A percentile compares a stretch with the other conserved stretches of the same genome.
Evolutionary conservation across 2,888 invertebrate genomes (phyloP).

Genomic region (Drosophila kambysellisi): DNA sequence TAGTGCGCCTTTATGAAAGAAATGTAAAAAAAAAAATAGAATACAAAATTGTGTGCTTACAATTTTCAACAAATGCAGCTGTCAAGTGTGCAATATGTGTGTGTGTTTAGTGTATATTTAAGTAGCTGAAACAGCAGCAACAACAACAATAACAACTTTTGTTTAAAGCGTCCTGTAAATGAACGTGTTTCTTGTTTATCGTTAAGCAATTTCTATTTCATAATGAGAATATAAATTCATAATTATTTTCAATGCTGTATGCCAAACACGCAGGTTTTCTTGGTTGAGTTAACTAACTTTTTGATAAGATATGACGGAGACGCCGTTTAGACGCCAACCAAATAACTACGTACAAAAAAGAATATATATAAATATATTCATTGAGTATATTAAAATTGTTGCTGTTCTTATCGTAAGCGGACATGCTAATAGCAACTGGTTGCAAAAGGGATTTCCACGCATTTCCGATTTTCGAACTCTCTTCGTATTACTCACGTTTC

Average conservation of each 20-base stretch:
- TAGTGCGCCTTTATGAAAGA: constrained; percentile 70
- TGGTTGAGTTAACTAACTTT: constrained; percentile 65
- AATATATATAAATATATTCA: background rate
- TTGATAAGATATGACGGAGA: constrained; percentile 65
- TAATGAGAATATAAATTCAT: constrained; percentile 20
- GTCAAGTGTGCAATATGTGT: constrained; percentile 47
- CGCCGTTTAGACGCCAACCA: constrained; percentile 57
- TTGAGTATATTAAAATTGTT: background rate
- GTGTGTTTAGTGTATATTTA: constrained; percentile 41
- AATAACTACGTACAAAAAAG: background rate
- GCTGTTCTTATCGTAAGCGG: constrained; percentile 45
- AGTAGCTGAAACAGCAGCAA: constrained; percentile 21
- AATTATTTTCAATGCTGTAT: constrained; percentile 39
- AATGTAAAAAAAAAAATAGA: constrained; percentile 59
- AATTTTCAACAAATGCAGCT: constrained; percentile 66
- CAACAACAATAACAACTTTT: constrained; percentile 31
- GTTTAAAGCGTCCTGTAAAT: constrained; percentile 53
- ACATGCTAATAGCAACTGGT: constrained; percentile 45
- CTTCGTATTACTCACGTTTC: constrained; percentile 55
- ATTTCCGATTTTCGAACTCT: constrained; percentile 59
- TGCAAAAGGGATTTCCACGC: constrained; percentile 60
- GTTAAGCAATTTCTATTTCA: constrained; percentile 36
- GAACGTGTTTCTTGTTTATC: background rate
- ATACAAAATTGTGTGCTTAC: constrained; percentile 31
- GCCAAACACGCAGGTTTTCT: constrained; percentile 19